These are phyloP conservation scores for Miniopterus natalensis DNA, from an alignment of 2,113 vertebrate species.

Conservation along the genomic window DNA sequence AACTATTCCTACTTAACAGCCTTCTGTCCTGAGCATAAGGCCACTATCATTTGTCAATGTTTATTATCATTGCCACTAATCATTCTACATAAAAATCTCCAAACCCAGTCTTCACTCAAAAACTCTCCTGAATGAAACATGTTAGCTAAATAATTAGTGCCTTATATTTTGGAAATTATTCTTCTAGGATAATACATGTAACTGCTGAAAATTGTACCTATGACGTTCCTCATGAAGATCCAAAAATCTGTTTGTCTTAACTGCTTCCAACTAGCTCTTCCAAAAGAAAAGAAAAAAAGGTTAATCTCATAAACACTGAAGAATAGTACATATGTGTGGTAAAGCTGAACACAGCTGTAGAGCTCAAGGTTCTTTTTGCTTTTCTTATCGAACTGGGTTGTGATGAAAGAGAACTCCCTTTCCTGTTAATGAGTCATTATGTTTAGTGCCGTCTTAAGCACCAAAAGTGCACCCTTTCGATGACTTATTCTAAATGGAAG, in stretches of 20 bases:
- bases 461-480: background rate
- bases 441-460: background rate
- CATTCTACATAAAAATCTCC: constrained; percentile 15
- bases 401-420: background rate
- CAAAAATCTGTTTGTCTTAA: constrained; percentile 53
- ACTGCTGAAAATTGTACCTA: constrained; percentile 58
- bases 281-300: background rate
- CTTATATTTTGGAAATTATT: constrained; percentile 53
- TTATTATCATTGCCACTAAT: constrained; percentile 1
- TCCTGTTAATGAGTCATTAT: background rate
- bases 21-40: constrained; percentile 27
- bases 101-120: constrained; percentile 21
- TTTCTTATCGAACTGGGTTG: background rate
- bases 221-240: constrained; percentile 36
- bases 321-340: background rate
- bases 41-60: constrained; percentile 47
- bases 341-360: background rate
- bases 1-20: constrained; percentile 44
- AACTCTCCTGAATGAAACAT: background rate
- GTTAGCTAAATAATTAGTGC: constrained; percentile 12
- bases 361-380: background rate
- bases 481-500: background rate
- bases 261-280: constrained; percentile 42
- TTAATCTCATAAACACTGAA: background rate
- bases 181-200: constrained; percentile 40